Evolutionary conservation across 2,797 vertebrate genomes (phyloP).

Genomic region (Pipistrellus pipistrellus): DNA sequence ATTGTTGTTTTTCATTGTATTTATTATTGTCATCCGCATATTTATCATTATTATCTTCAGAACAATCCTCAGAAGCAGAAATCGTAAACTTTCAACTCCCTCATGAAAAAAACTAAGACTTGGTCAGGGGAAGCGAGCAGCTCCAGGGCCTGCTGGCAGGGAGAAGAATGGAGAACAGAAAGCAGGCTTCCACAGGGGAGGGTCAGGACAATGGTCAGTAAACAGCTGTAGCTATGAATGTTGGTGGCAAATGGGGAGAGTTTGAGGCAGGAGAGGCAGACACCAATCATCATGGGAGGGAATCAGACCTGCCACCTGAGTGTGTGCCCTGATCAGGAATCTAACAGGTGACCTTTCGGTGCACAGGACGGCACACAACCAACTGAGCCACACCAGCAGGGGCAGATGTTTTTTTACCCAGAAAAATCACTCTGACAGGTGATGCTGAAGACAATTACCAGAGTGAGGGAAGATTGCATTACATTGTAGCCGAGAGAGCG

Average conservation of each 20-base stretch:
- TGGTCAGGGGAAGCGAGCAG: no score
- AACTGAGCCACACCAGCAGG: no score
- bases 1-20: not conserved
- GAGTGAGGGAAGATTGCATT: not conserved
- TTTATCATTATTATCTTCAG: not conserved
- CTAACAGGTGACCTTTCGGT: no score
- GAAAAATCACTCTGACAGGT: not conserved
- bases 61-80: not conserved
- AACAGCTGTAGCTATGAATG: not conserved
- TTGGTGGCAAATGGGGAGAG: not conserved
- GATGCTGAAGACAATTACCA: not conserved
- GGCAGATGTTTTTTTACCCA: not conserved
- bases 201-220: not conserved
- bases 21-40: not conserved
- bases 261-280: not conserved
- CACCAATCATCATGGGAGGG: rapidly evolving
- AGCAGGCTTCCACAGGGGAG: not conserved
- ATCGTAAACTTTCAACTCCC: not conserved
- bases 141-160: not conserved
- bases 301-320: no score
- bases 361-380: no score
- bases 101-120: not conserved
- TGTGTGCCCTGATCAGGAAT: no score
- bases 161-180: not conserved
- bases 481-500: not conserved